Evolutionary conservation across 2,797 vertebrate genomes (phyloP).

Genomic region (Serranus cabrilla): DNA sequence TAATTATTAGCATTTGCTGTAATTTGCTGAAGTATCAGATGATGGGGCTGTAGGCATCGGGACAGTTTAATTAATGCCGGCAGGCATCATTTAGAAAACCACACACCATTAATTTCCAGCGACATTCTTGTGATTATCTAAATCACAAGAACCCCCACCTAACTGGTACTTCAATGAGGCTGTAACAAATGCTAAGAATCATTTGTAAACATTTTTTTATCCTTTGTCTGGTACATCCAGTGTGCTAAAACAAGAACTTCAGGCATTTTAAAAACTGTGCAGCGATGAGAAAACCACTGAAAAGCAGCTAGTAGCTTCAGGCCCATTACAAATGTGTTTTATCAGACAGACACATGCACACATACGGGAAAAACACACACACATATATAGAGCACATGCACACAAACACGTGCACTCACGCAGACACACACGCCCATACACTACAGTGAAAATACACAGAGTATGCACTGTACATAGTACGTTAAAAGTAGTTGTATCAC

Average conservation of each 20-base stretch:
- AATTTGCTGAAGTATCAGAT: conserved; percentile 62
- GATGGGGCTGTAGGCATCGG: conserved; percentile 32
- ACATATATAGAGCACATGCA: conserved; percentile 59
- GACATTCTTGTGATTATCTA: conserved; percentile 47
- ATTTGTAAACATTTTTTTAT: conserved; percentile 66
- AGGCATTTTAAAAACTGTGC: conserved; percentile 39
- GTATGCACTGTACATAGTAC: not conserved
- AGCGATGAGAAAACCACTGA: conserved; percentile 20
- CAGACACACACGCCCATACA: conserved; percentile 39
- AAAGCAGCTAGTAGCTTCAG: conserved; percentile 56
- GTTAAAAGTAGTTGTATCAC: conserved; percentile 22
- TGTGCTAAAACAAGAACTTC: conserved; percentile 35
- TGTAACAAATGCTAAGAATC: conserved; percentile 71
- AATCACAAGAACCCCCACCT: conserved; percentile 40
- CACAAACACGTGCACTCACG: conserved; percentile 54
- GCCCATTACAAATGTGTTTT: conserved; percentile 39
- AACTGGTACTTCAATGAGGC: conserved; percentile 29
- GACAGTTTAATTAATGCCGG: conserved; percentile 58
- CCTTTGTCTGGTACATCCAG: conserved; percentile 59
- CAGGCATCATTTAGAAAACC: conserved; percentile 58
- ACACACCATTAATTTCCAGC: conserved; percentile 63
- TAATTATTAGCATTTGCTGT: conserved; percentile 74
- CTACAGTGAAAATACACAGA: conserved; percentile 15
- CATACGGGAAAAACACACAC: conserved; percentile 33
- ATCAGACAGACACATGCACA: conserved; percentile 60